phyloP scores from a whole-genome alignment of 2,888 invertebrate genomes.

The Tipula unca region DNA sequence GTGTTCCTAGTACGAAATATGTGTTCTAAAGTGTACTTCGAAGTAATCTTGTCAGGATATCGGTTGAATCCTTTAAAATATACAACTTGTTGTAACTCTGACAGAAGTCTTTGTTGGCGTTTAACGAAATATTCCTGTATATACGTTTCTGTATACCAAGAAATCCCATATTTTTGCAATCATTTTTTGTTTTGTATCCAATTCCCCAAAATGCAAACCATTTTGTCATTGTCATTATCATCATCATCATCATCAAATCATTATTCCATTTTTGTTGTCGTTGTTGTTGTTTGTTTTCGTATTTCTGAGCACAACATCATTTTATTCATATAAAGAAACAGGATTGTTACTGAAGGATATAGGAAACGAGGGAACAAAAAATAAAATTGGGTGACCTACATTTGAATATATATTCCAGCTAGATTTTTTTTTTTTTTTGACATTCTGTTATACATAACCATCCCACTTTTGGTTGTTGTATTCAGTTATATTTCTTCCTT shows the following conservation, averaged over 20 bases:
- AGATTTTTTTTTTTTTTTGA: no score
- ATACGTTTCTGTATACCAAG: no score
- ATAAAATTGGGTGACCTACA: not conserved
- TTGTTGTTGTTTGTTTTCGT: not conserved
- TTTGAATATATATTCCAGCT: not conserved
- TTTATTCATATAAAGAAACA: not conserved
- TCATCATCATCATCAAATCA: not conserved
- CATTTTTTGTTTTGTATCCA: not conserved
- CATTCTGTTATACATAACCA: not conserved
- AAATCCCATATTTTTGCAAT: not conserved
- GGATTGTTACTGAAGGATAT: not conserved
- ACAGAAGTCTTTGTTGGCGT: no score
- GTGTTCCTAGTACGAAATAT: no score
- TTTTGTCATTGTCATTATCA: not conserved
- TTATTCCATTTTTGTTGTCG: not conserved
- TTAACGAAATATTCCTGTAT: no score
- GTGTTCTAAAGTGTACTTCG: no score
- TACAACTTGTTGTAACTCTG: no score
- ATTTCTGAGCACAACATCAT: not conserved
- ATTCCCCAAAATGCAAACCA: not conserved
- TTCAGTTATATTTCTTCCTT: not conserved
- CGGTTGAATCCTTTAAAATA: no score
- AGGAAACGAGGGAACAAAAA: not conserved
- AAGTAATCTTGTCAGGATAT: no score
- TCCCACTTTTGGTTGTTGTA: not conserved